Percentiles rank a stretch among this genome's conserved stretches.
phyloP scores from a whole-genome alignment of 2,113 vertebrate species.

The Clarias batrachus region DNA sequence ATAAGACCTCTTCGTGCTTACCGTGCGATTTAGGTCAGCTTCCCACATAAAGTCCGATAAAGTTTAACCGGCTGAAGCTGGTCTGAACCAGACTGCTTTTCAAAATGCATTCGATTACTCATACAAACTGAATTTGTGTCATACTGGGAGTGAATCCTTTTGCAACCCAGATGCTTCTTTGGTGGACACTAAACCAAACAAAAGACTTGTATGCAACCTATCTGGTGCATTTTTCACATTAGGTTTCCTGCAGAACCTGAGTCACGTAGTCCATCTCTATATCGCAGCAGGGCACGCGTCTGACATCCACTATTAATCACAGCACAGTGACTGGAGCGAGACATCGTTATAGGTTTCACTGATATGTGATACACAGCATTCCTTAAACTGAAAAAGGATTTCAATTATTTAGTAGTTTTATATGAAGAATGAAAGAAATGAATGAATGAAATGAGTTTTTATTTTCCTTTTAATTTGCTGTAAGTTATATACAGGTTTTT shows the following conservation, averaged over 20 bases:
- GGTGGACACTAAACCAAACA: neutral
- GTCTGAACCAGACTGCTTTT: neutral
- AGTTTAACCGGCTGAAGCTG: neutral
- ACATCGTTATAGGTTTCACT: neutral
- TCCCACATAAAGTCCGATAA: neutral
- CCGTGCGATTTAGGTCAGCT: neutral
- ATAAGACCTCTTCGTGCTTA: neutral
- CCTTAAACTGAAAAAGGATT: neutral
- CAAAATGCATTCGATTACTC: neutral
- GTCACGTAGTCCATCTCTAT: neutral
- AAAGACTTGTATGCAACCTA: neutral
- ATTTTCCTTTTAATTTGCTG: neutral
- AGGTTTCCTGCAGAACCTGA: neutral
- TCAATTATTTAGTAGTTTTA: neutral
- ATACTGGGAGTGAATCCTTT: neutral
- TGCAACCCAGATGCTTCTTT: neutral
- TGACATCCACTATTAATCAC: conserved; percentile 5
- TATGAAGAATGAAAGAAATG: neutral
- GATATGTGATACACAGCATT: neutral
- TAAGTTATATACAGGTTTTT: neutral
- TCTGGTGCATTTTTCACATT: neutral
- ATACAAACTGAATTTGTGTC: neutral
- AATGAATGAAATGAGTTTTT: neutral
- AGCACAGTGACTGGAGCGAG: neutral
- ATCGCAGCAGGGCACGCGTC: neutral